Evolutionary conservation across 1,140 invertebrate species (phyloP).

Genomic region (Hylaeus volcanicus): DNA sequence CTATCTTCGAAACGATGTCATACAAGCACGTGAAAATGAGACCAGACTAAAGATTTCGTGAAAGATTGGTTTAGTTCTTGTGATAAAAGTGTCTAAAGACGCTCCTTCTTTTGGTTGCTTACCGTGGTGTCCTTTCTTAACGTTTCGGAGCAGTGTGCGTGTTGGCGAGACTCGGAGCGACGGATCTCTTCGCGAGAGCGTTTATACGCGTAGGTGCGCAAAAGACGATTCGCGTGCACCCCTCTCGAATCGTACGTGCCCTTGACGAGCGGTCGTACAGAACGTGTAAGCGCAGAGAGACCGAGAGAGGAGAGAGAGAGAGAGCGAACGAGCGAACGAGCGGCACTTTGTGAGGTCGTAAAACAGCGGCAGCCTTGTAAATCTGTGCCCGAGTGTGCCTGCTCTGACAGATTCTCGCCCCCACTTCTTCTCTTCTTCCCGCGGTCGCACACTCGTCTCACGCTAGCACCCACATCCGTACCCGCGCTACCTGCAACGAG

Average conservation of each 20-base stretch:
- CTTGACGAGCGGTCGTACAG: neutral
- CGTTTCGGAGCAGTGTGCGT: neutral
- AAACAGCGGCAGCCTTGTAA: slow-evolving; percentile 78
- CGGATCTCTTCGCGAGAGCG: neutral
- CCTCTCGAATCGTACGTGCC: slow-evolving; percentile 8
- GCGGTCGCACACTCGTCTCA: slow-evolving; percentile 2
- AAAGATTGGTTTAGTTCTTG: too few relatives aligned
- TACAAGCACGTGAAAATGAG: too few relatives aligned
- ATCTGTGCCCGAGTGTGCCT: slow-evolving; percentile 77
- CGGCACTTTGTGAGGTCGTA: slow-evolving; percentile 79
- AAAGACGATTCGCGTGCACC: slow-evolving; percentile 37
- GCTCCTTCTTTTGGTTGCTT: too few relatives aligned
- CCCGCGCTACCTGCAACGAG: slow-evolving; percentile 8
- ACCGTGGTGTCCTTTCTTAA: too few relatives aligned
- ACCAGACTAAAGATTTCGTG: too few relatives aligned
- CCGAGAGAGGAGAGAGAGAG: slow-evolving; percentile 24
- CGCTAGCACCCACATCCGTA: slow-evolving; percentile 9
- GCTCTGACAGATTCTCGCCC: slow-evolving; percentile 72
- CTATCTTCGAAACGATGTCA: too few relatives aligned
- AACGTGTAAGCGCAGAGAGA: slow-evolving; percentile 23
- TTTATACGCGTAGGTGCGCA: slow-evolving; percentile 43
- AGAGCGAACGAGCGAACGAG: slow-evolving; percentile 57
- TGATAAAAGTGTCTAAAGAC: too few relatives aligned
- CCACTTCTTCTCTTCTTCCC: slow-evolving; percentile 40
- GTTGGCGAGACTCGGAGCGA: neutral